phyloP scores from a whole-genome alignment of 1,140 invertebrate genomes.

The Zaprionus vittiger region DNA sequence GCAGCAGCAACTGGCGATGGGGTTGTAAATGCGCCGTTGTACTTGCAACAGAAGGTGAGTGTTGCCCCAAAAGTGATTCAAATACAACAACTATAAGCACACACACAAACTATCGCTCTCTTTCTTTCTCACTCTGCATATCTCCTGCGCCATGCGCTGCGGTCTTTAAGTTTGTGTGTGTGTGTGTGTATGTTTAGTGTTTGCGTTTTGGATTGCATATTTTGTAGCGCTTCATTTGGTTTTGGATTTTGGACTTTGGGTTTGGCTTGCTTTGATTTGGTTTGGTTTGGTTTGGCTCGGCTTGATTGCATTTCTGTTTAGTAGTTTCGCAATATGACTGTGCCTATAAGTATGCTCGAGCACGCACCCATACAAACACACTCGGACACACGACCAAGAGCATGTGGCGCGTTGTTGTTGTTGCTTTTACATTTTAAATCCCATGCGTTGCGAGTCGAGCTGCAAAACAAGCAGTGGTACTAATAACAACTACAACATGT shows the following conservation, averaged over 20 bases:
- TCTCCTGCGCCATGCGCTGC: no score
- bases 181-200: constrained; percentile 18
- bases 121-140: not conserved
- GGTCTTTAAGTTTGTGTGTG: constrained; percentile 1
- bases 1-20: constrained; percentile 83
- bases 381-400: constrained; percentile 6
- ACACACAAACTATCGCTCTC: constrained; percentile 14
- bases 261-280: constrained; percentile 41
- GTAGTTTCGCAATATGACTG: not conserved
- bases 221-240: constrained; percentile 64
- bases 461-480: constrained; percentile 19
- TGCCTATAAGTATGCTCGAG: constrained; percentile 40
- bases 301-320: constrained; percentile 14
- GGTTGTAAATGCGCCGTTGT: constrained; percentile 80
- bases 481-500: constrained; percentile 17
- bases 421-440: constrained; percentile 75
- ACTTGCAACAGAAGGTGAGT: constrained; percentile 84
- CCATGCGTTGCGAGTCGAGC: constrained; percentile 35
- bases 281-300: constrained; percentile 16
- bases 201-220: constrained; percentile 50
- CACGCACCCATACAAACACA: constrained; percentile 35
- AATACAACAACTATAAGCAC: not conserved
- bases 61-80: not conserved
- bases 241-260: constrained; percentile 60
- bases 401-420: constrained; percentile 40